A percentile compares a stretch with the other conserved stretches of the same genome.
phyloP scores from a whole-genome alignment of 2,797 vertebrate genomes.

The Poeciliopsis turneri region DNA sequence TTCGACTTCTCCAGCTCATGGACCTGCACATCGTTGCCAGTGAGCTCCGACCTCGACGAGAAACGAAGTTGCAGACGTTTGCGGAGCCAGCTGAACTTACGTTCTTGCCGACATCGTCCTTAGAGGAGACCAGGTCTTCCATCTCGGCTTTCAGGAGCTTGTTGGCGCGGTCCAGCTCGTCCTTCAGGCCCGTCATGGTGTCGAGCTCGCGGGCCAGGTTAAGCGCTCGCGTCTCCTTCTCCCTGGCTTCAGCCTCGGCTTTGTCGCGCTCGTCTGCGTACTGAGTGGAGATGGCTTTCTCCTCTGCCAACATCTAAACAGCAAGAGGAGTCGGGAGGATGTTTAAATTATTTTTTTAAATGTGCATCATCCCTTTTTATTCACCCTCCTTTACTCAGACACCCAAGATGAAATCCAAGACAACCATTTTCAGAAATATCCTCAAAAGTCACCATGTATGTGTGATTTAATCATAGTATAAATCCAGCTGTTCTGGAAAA shows the following conservation, averaged over 20 bases:
- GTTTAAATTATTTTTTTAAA: neutral
- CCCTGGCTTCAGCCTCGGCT: slow-evolving; percentile 94
- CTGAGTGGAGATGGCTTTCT: slow-evolving; percentile 90
- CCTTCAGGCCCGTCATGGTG: slow-evolving; percentile 84
- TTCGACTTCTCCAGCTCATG: slow-evolving; percentile 97
- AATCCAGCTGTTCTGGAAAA: too few relatives aligned
- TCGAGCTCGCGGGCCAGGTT: slow-evolving; percentile 90
- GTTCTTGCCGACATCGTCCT: slow-evolving; percentile 95
- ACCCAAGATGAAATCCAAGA: too few relatives aligned
- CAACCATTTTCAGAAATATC: too few relatives aligned
- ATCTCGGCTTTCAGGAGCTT: slow-evolving; percentile 92
- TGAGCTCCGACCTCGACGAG: neutral
- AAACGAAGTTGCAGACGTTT: neutral
- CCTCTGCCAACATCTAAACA: slow-evolving; percentile 90
- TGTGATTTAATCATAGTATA: too few relatives aligned
- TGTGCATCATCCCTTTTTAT: too few relatives aligned
- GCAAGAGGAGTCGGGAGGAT: neutral
- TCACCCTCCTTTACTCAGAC: too few relatives aligned
- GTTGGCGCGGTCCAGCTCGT: slow-evolving; percentile 90
- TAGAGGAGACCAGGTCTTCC: slow-evolving; percentile 95
- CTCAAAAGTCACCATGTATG: too few relatives aligned
- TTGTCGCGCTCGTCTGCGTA: slow-evolving; percentile 91
- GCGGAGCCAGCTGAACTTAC: slow-evolving; percentile 78
- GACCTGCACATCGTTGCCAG: slow-evolving; percentile 78
- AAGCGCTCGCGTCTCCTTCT: slow-evolving; percentile 93